A percentile compares a stretch with the other conserved stretches of the same genome.
Conservation (phyloP, 2,888 invertebrate genomes). For the Ceramica pisi region DNA sequence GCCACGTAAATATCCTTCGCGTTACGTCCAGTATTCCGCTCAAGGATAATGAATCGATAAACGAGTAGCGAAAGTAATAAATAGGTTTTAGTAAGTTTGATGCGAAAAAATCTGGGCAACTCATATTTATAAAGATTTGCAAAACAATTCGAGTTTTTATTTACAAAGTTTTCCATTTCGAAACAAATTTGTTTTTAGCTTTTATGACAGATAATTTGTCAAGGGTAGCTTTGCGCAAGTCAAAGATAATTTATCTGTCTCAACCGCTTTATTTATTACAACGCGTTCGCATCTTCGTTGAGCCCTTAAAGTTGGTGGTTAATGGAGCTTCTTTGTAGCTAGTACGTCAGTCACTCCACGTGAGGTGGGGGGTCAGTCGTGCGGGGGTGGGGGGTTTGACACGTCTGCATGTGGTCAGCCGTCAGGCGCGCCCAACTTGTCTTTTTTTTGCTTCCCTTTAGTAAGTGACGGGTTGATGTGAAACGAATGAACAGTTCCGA, state of each 20-base stretch:
- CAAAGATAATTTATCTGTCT: slow-evolving; percentile 91
- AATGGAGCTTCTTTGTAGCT: slow-evolving; percentile 87
- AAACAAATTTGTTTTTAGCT: slow-evolving; percentile 88
- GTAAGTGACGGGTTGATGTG: slow-evolving; percentile 81
- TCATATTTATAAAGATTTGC: slow-evolving; percentile 75
- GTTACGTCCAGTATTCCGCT: slow-evolving; percentile 65
- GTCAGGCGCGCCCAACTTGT: slow-evolving; percentile 64
- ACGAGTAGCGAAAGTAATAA: slow-evolving; percentile 68
- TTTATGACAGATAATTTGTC: slow-evolving; percentile 90
- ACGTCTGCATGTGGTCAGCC: slow-evolving; percentile 77
- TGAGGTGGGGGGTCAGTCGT: slow-evolving; percentile 55
- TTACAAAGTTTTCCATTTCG: slow-evolving; percentile 85
- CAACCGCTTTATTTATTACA: slow-evolving; percentile 89
- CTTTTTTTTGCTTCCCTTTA: slow-evolving; percentile 78
- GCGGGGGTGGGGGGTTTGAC: slow-evolving; percentile 28
- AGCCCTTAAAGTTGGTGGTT: slow-evolving; percentile 88
- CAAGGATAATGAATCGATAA: slow-evolving; percentile 75
- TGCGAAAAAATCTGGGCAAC: slow-evolving; percentile 63
- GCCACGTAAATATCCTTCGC: slow-evolving; percentile 75
- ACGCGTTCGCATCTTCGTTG: slow-evolving; percentile 87
- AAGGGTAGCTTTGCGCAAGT: slow-evolving; percentile 87
- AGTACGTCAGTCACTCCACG: slow-evolving; percentile 82
- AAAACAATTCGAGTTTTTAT: slow-evolving; percentile 80
- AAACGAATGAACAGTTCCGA: slow-evolving; percentile 78
- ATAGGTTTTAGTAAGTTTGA: slow-evolving; percentile 66